Conservation (phyloP, 2,888 invertebrate species). For the Alentia gelatinosa region DNA sequence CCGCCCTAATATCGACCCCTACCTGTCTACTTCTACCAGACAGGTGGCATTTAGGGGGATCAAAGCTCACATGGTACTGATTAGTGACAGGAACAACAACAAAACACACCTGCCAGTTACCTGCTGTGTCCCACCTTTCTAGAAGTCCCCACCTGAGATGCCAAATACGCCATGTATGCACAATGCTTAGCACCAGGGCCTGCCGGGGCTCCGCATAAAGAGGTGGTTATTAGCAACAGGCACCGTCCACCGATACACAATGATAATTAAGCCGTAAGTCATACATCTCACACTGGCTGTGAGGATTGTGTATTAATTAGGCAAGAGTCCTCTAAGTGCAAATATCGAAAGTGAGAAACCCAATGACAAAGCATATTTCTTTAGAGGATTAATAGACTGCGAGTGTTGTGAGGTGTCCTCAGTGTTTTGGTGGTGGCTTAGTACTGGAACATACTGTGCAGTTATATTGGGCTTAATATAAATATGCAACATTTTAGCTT, state of each 20-base stretch:
- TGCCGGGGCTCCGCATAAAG: not conserved
- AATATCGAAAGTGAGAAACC: conserved; percentile 17
- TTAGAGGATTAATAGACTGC: not conserved
- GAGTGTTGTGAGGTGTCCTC: too few species aligned
- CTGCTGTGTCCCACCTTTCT: not conserved
- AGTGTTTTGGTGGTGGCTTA: too few species aligned
- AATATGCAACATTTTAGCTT: too few species aligned
- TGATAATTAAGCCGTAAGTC: not conserved
- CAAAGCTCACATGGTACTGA: not conserved
- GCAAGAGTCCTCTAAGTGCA: not conserved
- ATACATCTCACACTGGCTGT: not conserved
- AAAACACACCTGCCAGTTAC: conserved; percentile 6
- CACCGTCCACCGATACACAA: not conserved
- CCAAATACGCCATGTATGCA: not conserved
- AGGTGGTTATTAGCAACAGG: conserved; percentile 1
- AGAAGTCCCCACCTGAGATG: not conserved
- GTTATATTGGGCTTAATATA: too few species aligned
- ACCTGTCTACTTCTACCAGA: not conserved
- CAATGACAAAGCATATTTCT: not conserved
- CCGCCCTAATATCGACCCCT: not conserved
- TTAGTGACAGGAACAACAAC: conserved; percentile 11
- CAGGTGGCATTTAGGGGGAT: not conserved
- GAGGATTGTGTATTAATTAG: conserved; percentile 9
- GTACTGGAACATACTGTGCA: too few species aligned
- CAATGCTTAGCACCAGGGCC: not conserved